Conservation (phyloP, 2,888 invertebrate species). For the Andrena praecox region DNA sequence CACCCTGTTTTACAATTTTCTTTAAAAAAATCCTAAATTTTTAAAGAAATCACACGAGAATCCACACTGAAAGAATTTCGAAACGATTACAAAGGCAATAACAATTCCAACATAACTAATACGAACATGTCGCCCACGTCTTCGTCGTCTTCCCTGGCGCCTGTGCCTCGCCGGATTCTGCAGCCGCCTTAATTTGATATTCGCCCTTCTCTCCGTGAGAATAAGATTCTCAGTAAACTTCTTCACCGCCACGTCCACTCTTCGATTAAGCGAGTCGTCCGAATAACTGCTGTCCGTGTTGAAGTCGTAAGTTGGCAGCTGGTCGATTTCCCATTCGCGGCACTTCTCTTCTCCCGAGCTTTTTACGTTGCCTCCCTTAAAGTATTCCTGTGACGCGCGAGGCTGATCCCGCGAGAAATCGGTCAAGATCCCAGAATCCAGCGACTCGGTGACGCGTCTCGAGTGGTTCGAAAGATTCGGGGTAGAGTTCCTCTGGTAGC, state of each 20-base stretch:
- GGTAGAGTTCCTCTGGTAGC: constrained; percentile 1
- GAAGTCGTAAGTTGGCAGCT: constrained; percentile 33
- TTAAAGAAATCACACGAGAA: background rate
- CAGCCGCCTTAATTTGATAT: constrained; percentile 37
- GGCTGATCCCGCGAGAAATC: constrained; percentile 20
- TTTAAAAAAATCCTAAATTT: no score
- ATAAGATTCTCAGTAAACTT: constrained; percentile 73
- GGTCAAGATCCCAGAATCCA: constrained; percentile 35
- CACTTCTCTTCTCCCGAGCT: background rate
- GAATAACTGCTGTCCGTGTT: constrained; percentile 61
- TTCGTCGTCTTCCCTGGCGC: constrained; percentile 11
- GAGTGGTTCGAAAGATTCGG: background rate
- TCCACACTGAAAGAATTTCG: background rate
- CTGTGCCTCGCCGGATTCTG: constrained; percentile 1
- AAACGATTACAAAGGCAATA: no score
- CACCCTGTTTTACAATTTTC: no score
- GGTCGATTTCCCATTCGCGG: background rate
- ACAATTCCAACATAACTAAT: background rate
- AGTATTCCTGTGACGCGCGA: background rate
- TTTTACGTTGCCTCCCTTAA: background rate
- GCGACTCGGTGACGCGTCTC: constrained; percentile 22
- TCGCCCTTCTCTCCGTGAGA: constrained; percentile 67
- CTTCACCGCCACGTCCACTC: constrained; percentile 74
- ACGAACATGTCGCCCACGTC: constrained; percentile 31
- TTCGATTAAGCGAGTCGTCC: constrained; percentile 68